These are phyloP conservation scores for Amphimallon solstitiale DNA, from an alignment of 2,888 invertebrate genomes.

Conservation along the genomic window DNA sequence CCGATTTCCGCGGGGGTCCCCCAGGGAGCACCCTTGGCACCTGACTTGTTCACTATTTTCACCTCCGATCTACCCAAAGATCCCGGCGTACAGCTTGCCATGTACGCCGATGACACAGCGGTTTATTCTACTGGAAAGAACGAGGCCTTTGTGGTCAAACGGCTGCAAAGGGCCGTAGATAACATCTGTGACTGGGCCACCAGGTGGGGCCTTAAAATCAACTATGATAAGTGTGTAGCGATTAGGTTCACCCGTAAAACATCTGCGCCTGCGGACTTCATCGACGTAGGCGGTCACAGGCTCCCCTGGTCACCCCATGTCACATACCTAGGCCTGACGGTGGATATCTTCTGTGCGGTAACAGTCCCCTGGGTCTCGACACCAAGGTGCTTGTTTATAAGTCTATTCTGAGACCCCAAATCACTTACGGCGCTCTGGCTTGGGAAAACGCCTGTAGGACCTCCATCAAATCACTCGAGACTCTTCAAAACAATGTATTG, in stretches of 20 bases:
- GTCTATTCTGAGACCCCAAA: not conserved
- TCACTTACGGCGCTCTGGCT: not conserved
- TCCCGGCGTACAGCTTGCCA: too few relatives aligned
- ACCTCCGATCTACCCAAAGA: too few relatives aligned
- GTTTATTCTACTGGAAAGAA: too few relatives aligned
- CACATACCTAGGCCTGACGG: not conserved
- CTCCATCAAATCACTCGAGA: not conserved
- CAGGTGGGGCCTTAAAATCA: not conserved
- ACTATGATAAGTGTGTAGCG: not conserved
- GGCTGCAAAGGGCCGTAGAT: not conserved
- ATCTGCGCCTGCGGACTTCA: not conserved
- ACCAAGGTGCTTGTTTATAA: not conserved
- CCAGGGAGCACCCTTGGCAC: too few relatives aligned
- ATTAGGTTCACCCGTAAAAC: not conserved
- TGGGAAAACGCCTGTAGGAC: not conserved
- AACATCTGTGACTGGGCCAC: not conserved
- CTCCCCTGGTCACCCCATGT: not conserved
- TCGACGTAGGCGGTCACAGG: not conserved
- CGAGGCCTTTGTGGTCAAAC: too few relatives aligned
- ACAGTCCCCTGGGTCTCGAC: not conserved
- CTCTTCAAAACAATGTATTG: not conserved
- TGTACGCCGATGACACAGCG: too few relatives aligned
- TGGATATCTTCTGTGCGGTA: not conserved
- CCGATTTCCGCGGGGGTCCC: too few relatives aligned
- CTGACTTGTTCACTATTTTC: too few relatives aligned